Evolutionary conservation across 2,113 vertebrate genomes (phyloP), one percentile per base, ranked within the genome.

Genomic region (Ceuthmochares aereus): DNA sequence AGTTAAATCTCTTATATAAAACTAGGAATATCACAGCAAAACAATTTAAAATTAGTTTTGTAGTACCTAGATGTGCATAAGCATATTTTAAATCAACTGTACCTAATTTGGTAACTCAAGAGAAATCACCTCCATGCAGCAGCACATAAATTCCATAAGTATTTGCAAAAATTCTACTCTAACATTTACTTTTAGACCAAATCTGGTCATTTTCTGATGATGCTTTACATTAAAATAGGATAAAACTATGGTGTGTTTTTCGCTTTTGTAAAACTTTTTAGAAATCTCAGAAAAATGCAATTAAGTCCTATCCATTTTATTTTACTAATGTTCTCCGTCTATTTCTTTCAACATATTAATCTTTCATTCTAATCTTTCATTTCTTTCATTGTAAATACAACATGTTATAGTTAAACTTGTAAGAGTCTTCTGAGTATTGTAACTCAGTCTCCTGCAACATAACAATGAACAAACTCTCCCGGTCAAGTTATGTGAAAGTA

Each of bases 401-500:
- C 0, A 2, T 74, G n/a, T 10, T 74, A 72, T 3, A 87, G 43
- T 80, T 85, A 76, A 97, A 96, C 62, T 88, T 37, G 27, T 15
- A 59, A 94, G 93, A 74, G 45, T 82, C 32, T 94, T 89, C 29
- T 14, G 10, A 92, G 64, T 68, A 47, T 78, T 73, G 63, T 75
- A 96, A 94, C 72, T 91, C 47, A 52, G 47, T 32, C 51, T 55
- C 93, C 52, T 91, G 51, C 72, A 95, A 62, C 2, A 8, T 23
- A 96, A 95, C 56, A 91, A 92, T 14, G 69, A 83, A 64, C 59
- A 95, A 96, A 93, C 67, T 79, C 78, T 92, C 20, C 64, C 69
- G 82, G 82, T 15, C 64, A 94, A 97, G 94, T 90, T 69, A 77
- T 21, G 77, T 19, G 80, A 73, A 86, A 66, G 90, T 68, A 82